Evolutionary conservation across 2,797 vertebrate species (phyloP).

Genomic region (Aldrovandia affinis): DNA sequence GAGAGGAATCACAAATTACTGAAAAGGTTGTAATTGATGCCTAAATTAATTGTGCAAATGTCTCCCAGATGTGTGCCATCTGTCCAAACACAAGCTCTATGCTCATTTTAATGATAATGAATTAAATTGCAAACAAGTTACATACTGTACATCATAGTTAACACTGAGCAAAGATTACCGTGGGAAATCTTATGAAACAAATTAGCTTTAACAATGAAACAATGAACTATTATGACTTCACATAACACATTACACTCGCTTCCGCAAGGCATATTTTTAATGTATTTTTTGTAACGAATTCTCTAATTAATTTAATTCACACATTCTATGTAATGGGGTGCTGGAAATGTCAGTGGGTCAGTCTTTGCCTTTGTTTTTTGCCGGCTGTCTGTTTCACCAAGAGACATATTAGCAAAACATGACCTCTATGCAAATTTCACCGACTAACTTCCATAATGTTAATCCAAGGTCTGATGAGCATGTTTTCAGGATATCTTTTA

Average conservation of each 20-base stretch:
- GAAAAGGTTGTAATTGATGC: conserved; percentile 72
- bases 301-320: conserved; percentile 94
- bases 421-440: conserved; percentile 83
- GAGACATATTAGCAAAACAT: conserved; percentile 85
- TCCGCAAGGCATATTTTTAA: conserved; percentile 84
- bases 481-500: conserved; percentile 67
- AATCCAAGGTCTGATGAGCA: conserved; percentile 63
- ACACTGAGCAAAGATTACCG: conserved; percentile 77
- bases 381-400: conserved; percentile 82
- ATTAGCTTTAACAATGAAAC: conserved; percentile 90
- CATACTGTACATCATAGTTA: conserved; percentile 83
- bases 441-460: conserved; percentile 75
- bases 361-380: conserved; percentile 81
- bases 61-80: conserved; percentile 89
- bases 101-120: conserved; percentile 94
- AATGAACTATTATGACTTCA: conserved; percentile 84
- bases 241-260: conserved; percentile 84
- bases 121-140: conserved; percentile 94
- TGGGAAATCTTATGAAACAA: conserved; percentile 90
- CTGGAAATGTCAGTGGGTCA: conserved; percentile 87
- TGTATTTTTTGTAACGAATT: too few relatives aligned
- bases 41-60: conserved; percentile 80
- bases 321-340: conserved; percentile 90
- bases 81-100: conserved; percentile 88
- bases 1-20: conserved; percentile 62